Evolutionary conservation across 2,797 vertebrate species (phyloP).

Genomic region (Ispidina lecontei): DNA sequence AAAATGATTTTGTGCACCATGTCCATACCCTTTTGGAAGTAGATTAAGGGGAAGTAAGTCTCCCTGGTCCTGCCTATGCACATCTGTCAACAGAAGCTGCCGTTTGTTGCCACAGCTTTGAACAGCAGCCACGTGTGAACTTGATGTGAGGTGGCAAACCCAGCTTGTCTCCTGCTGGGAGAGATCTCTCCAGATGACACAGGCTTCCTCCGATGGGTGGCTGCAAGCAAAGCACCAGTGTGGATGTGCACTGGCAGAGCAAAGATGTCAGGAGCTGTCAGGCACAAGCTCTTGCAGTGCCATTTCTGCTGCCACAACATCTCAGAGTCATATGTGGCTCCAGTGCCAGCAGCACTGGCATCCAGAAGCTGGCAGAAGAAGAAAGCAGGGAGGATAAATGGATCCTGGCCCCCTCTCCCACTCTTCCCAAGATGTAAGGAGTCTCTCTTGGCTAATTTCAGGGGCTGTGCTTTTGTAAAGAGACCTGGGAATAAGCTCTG

Average conservation of each 20-base stretch:
- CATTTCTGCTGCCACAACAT: background rate
- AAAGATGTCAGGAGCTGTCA: background rate
- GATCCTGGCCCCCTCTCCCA: background rate
- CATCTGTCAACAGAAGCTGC: background rate
- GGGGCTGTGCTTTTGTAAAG: background rate
- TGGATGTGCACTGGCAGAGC: background rate
- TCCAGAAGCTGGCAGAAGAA: background rate
- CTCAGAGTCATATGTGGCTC: background rate
- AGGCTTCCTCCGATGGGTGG: background rate
- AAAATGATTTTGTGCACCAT: background rate
- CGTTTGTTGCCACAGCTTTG: background rate
- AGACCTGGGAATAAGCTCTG: background rate
- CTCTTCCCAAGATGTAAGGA: background rate
- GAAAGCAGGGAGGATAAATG: background rate
- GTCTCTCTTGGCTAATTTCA: background rate
- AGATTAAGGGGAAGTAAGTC: background rate
- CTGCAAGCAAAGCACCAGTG: background rate
- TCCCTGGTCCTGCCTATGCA: background rate
- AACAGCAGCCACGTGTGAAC: rapidly evolving
- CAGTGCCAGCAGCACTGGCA: background rate
- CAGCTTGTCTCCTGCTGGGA: background rate
- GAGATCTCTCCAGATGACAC: background rate
- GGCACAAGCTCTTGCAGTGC: rapidly evolving
- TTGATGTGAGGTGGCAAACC: background rate
- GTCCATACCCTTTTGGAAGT: background rate